Percentiles rank a stretch among this genome's conserved stretches.
phyloP scores from a whole-genome alignment of 2,113 vertebrate genomes.

The Chlorocebus sabaeus region DNA sequence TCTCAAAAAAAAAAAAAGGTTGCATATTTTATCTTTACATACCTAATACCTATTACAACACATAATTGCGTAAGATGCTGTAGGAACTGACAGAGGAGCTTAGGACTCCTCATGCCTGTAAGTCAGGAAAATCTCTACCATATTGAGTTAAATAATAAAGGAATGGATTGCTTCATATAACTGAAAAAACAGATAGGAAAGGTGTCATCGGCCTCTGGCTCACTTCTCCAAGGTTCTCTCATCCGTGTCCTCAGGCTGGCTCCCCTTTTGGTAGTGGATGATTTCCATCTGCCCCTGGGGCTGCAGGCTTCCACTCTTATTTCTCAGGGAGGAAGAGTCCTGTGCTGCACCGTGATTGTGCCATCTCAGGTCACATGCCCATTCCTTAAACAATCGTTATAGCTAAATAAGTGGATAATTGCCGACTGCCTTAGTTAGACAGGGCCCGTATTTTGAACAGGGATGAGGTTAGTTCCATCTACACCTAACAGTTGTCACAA shows the following conservation, averaged over 20 bases:
- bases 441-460: background rate
- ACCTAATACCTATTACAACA: background rate
- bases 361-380: background rate
- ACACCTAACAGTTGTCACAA: background rate
- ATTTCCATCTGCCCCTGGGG: background rate
- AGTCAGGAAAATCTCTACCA: background rate
- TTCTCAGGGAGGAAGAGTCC: no score
- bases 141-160: no score
- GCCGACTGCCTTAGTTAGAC: background rate
- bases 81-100: background rate
- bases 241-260: background rate
- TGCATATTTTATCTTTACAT: background rate
- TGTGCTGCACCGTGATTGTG: accelerated
- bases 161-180: background rate
- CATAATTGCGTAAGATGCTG: accelerated
- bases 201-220: background rate
- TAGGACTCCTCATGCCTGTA: background rate
- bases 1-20: no score
- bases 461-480: accelerated
- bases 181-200: background rate
- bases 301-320: background rate
- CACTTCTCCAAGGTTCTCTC: background rate
- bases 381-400: accelerated
- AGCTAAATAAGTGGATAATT: background rate
- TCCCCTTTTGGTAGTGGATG: background rate